Evolutionary conservation across 2,888 invertebrate genomes (phyloP), one percentile per base, ranked within the genome.

Genomic region (Sinelater perroti): DNA sequence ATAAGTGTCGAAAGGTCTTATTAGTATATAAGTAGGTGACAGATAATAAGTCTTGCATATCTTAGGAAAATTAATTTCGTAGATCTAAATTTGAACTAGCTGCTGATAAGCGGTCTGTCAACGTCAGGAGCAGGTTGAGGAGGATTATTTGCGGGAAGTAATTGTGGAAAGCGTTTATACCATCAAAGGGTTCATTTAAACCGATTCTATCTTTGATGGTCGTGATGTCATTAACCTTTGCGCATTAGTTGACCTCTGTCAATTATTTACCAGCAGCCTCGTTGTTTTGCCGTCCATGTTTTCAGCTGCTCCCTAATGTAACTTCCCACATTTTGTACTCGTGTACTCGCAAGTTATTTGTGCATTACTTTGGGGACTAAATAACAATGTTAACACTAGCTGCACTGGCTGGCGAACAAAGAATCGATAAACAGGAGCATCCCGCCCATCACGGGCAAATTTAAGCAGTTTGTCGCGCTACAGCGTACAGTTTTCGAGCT

Each of bases 401-500:
- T 26, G 40, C 24, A 40, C 24, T 21, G 24, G 40, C 38, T 38
- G 20, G 24, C 21, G 11, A 21, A 13, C 21, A 40, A 2, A 16
- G 30, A 21, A 50, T 50, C 50, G 38, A 50, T 50, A 50, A 17
- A 50, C 28, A 40, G 38, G 11, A 28, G 38, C 40, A 50, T 50
- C 38, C 35, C 33, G 11, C 47, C 30, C 30, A 24, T 38, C 38
- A 21, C 30, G 26, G 28, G 28, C 17, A 20, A 26, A 50, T 50
- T 50, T 50, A 50, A 50, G 38, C 50, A 36, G 38, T 50, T 40
- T 36, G 28, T 40, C 38, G 16, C 38, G 40, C 50, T 40, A 28
- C 40, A 28, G 36, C 24, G 40, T 40, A 3, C 40, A 21, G 16
- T 40, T 40, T 24, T 21, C 40, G n/a, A 40, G 24, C 40, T 40